Percentiles rank a stretch among this genome's conserved stretches.
These are phyloP conservation scores for Rhamnusium bicolor DNA, from an alignment of 2,888 invertebrate species.

Conservation along the genomic window DNA sequence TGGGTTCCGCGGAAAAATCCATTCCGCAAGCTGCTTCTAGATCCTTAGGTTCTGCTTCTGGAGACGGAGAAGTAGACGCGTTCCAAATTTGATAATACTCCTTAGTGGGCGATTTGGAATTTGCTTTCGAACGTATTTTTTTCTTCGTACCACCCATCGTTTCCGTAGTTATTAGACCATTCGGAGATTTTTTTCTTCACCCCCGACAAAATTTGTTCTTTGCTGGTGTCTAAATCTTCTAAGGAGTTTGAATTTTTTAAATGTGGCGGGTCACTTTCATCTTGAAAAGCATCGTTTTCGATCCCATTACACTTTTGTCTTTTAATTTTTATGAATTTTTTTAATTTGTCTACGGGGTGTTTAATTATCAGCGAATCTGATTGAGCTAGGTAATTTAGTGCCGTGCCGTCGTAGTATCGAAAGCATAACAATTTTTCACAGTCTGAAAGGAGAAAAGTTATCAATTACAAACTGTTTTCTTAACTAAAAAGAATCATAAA, in stretches of 20 bases:
- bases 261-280: conserved; percentile 60
- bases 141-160: conserved; percentile 77
- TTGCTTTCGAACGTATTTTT: conserved; percentile 75
- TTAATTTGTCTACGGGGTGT: conserved; percentile 74
- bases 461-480: not conserved
- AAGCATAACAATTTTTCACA: conserved; percentile 81
- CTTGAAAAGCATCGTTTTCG: conserved; percentile 69
- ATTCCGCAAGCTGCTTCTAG: conserved; percentile 50
- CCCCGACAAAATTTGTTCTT: conserved; percentile 61
- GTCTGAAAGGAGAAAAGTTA: conserved; percentile 72
- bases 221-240: conserved; percentile 62
- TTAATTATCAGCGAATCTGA: conserved; percentile 77
- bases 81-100: conserved; percentile 83
- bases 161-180: conserved; percentile 71
- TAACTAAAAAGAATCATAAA: too few species aligned
- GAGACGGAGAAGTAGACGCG: conserved; percentile 72
- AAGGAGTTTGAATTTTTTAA: conserved; percentile 64
- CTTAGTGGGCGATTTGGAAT: conserved; percentile 74
- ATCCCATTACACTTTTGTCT: conserved; percentile 68
- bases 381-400: conserved; percentile 78
- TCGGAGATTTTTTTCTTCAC: conserved; percentile 68
- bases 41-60: conserved; percentile 55
- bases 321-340: conserved; percentile 72
- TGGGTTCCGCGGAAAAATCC: conserved; percentile 43
- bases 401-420: conserved; percentile 80